Percentiles rank a stretch among this genome's conserved stretches.
Conservation (phyloP, 2,888 invertebrate species). For the Merodon equestris region DNA sequence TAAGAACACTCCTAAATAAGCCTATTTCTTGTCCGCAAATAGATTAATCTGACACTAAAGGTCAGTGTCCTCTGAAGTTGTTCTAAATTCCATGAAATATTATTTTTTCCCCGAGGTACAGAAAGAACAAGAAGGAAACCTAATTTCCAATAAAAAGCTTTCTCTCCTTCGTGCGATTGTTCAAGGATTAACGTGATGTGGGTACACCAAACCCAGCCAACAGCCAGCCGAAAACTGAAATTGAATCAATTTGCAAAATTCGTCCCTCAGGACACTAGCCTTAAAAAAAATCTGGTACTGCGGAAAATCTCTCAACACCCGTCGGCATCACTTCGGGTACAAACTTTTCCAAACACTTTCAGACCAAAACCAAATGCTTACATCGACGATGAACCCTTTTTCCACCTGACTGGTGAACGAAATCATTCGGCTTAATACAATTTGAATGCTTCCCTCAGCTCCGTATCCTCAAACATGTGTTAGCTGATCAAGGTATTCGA, state of each 20-base stretch:
- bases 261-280: not conserved
- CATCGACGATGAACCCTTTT: conserved; percentile 21
- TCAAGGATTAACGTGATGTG: conserved; percentile 4
- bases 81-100: no score
- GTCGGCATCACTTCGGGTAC: no score
- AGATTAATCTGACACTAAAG: no score
- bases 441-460: conserved; percentile 28
- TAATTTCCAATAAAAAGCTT: no score
- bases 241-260: conserved; percentile 12
- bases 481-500: not conserved
- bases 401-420: conserved; percentile 30
- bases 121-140: no score
- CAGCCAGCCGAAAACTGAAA: not conserved
- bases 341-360: not conserved
- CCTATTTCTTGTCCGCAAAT: no score
- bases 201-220: not conserved
- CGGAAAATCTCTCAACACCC: no score
- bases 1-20: no score
- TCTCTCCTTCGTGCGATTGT: no score
- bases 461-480: not conserved
- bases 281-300: no score
- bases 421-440: conserved; percentile 30
- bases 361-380: not conserved
- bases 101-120: no score
- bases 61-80: no score